Conservation (phyloP, 2,888 invertebrate genomes). For the Diadromus collaris region DNA sequence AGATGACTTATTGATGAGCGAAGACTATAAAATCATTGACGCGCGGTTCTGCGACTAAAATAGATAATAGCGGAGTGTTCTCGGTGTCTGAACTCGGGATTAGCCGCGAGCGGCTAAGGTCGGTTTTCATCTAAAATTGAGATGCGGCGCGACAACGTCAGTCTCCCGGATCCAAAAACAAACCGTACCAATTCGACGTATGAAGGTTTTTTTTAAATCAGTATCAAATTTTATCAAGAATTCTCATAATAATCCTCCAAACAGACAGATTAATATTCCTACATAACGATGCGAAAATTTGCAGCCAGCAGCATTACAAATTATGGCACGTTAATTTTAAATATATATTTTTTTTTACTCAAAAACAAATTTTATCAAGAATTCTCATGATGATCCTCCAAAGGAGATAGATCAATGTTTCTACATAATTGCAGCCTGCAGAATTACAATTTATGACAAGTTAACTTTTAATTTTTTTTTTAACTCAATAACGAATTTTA, state of each 20-base stretch:
- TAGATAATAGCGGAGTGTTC: neutral
- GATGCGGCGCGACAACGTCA: neutral
- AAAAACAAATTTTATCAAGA: neutral
- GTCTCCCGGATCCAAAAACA: neutral
- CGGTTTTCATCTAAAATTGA: neutral
- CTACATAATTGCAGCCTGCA: neutral
- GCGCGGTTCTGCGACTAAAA: neutral
- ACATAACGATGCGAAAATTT: neutral
- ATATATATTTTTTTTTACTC: neutral
- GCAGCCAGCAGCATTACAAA: neutral
- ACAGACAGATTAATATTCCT: neutral
- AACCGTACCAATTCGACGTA: neutral
- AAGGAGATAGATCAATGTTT: neutral
- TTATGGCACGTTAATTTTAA: neutral
- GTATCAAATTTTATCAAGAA: neutral
- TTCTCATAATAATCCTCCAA: neutral
- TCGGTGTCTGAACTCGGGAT: neutral
- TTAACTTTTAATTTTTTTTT: too few relatives aligned
- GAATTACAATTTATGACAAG: neutral
- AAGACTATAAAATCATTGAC: neutral
- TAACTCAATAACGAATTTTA: too few relatives aligned
- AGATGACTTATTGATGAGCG: slow-evolving; percentile 2
- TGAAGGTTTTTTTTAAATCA: neutral
- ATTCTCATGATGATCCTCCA: neutral
- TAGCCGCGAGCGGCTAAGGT: neutral